A percentile compares a stretch with the other conserved stretches of the same genome.
Evolutionary conservation across 2,888 invertebrate species (phyloP).

Genomic region (Aromia moschata): DNA sequence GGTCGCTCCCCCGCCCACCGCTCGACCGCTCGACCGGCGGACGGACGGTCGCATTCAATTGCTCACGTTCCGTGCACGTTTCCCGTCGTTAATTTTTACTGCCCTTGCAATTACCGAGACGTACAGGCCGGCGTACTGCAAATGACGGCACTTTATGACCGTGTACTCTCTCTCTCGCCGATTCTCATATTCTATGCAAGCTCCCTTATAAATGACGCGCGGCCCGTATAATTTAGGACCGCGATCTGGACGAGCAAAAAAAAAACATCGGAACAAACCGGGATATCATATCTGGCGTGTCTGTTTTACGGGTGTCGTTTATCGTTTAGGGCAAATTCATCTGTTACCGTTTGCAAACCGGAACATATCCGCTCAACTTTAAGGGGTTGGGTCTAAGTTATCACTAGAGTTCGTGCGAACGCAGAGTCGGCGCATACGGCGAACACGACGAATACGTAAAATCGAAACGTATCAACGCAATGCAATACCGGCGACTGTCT

Average conservation of each 20-base stretch:
- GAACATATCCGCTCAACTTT: too few relatives aligned
- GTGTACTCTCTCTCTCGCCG: constrained; percentile 34
- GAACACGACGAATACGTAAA: too few relatives aligned
- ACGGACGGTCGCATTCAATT: constrained; percentile 60
- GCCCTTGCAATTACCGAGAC: constrained; percentile 59
- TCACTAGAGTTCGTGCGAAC: too few relatives aligned
- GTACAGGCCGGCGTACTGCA: constrained; percentile 47
- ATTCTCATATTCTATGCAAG: constrained; percentile 38
- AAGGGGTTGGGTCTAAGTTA: too few relatives aligned
- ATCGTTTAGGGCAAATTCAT: too few relatives aligned
- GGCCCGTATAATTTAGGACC: constrained; percentile 2
- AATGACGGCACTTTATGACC: constrained; percentile 49
- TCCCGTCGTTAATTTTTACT: constrained; percentile 63
- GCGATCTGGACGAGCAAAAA: not conserved
- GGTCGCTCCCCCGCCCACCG: constrained; percentile 49
- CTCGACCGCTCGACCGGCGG: constrained; percentile 53
- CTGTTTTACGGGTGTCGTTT: too few relatives aligned
- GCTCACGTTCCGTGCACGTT: constrained; percentile 61
- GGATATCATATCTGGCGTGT: too few relatives aligned
- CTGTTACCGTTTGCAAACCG: too few relatives aligned
- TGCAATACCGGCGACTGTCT: too few relatives aligned
- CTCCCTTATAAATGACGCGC: constrained; percentile 24
- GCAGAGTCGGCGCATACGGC: too few relatives aligned
- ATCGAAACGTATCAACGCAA: too few relatives aligned
- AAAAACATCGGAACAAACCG: not conserved